A percentile compares a stretch with the other conserved stretches of the same genome.
These are phyloP conservation scores for Dufourea novaeangliae DNA, from an alignment of 1,140 invertebrate genomes.

Conservation along the genomic window DNA sequence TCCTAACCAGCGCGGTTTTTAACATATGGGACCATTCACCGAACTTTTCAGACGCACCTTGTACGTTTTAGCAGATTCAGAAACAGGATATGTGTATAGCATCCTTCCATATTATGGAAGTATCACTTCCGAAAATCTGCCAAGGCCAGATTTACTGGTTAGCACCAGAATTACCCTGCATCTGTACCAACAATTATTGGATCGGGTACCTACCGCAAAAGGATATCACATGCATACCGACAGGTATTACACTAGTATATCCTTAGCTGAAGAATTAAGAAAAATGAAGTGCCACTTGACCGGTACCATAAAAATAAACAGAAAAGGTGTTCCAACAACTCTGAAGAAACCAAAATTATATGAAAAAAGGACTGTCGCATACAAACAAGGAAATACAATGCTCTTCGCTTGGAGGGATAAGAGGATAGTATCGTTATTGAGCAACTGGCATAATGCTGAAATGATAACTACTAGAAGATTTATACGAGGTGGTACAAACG, in stretches of 20 bases:
- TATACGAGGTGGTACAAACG: not conserved
- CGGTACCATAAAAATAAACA: constrained; percentile 1
- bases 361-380: not conserved
- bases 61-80: too few relatives aligned
- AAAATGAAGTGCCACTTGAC: constrained; percentile 16
- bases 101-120: too few relatives aligned
- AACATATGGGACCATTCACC: too few relatives aligned
- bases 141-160: not conserved
- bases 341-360: not conserved
- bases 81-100: too few relatives aligned
- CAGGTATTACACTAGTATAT: not conserved
- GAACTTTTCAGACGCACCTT: too few relatives aligned
- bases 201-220: not conserved
- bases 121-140: not conserved
- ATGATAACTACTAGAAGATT: not conserved
- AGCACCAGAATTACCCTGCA: not conserved
- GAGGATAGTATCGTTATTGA: not conserved
- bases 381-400: not conserved
- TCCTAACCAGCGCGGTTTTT: too few relatives aligned
- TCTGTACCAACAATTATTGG: not conserved
- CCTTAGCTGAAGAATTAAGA: constrained; percentile 10
- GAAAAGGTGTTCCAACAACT: not conserved
- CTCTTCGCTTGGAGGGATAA: not conserved
- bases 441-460: not conserved
- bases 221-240: not conserved